Base-by-base conservation (phyloP, 2,888 invertebrate genomes). In the Pseudolycoriella hygida region DNA sequence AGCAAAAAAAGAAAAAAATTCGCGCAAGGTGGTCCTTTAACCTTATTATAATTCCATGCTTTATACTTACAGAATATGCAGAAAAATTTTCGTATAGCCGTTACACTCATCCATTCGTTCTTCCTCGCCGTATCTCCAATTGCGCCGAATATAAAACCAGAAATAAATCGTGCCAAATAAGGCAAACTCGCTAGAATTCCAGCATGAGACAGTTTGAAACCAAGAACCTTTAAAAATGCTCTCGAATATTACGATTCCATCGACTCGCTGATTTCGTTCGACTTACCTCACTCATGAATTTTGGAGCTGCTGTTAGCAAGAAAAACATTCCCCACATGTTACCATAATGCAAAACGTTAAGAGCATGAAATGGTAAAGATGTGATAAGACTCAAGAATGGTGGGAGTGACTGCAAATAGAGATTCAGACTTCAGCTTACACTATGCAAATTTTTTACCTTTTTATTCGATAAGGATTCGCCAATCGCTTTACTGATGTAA, bases 261-360 rank as follows among this genome's bases (percentile, higher is more conserved):
- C n/a, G n/a, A n/a, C n/a, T n/a, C n/a, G n/a, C n/a, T n/a, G n/a
- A n/a, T n/a, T n/a, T n/a, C n/a, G n/a, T 2, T 25, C n/a, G 30
- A 45, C 40, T 49, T 43, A 59, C 71, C 52, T 77, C 77, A 38
- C 80, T 77, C 55, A 84, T 70, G 57, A 78, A 84, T 53, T 80
- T 77, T 5, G 83, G 83, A 40, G 82, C 80, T 32, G 78, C 77
- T 1, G 80, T 83, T 63, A 83, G 73, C 42, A 82, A 71, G 57
- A 84, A 80, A 60, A 78, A 81, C 20, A 84, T 59, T 2, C 84
- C 78, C 76, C 83, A 84, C 47, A 81, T 64, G 55, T 80, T 84
- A 34, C 84, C 84, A 54, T 77, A 83, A 54, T 84, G 84, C 18
- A 80, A 65, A 2, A 77, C 53, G 10, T 70, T 53, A 55, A 84